Conservation (phyloP, 2,113 vertebrate species). For the Crotalus helleri region DNA sequence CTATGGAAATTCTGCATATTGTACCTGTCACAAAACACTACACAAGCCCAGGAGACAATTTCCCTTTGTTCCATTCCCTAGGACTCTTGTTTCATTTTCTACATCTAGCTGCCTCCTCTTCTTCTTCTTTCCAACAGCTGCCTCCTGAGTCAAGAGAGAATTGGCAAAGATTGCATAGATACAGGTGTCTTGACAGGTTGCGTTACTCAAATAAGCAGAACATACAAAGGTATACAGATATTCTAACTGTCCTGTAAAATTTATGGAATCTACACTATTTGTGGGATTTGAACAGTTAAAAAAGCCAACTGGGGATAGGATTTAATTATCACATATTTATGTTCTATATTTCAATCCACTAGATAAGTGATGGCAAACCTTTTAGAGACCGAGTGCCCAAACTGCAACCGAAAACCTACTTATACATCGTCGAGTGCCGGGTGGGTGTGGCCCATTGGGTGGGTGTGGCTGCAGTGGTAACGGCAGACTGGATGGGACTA, state of each 20-base stretch:
- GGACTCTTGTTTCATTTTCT: conserved; percentile 4
- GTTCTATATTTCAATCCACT: not conserved
- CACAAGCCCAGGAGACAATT: not conserved
- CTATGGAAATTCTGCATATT: conserved; percentile 68
- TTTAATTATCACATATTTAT: not conserved
- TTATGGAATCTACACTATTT: not conserved
- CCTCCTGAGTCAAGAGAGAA: not conserved
- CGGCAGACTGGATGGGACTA: too few species aligned
- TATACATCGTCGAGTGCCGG: too few species aligned
- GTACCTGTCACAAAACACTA: conserved; percentile 39
- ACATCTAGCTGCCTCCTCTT: not conserved
- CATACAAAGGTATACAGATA: not conserved
- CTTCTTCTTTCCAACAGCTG: not conserved
- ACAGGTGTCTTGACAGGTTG: conserved; percentile 32
- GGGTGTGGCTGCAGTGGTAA: too few species aligned
- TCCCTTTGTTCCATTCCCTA: not conserved
- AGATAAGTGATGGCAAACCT: not conserved
- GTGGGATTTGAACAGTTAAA: not conserved
- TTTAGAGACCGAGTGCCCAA: too few species aligned
- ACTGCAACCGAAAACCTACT: too few species aligned
- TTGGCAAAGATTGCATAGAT: not conserved
- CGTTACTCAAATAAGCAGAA: conserved; percentile 21
- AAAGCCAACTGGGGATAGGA: not conserved
- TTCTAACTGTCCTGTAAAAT: not conserved
- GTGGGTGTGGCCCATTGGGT: too few species aligned